Evolutionary conservation across 2,797 vertebrate genomes (phyloP).

Genomic region (Gorsachius magnificus): DNA sequence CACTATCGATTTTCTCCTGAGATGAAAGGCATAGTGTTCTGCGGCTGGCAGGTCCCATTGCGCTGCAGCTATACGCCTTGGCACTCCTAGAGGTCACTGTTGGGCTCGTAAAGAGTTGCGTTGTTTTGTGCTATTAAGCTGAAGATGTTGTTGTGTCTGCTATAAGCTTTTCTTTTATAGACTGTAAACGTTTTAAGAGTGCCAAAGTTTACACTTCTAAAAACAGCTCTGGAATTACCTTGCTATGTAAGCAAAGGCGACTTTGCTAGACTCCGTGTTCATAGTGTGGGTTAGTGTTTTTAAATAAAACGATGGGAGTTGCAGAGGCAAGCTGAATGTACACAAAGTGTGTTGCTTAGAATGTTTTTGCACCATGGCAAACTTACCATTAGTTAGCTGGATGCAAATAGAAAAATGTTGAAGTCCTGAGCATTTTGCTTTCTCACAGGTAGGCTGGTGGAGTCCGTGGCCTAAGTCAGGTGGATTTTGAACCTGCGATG

Average conservation of each 20-base stretch:
- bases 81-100: conserved; percentile 16
- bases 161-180: neutral
- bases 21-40: neutral
- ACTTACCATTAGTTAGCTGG: neutral
- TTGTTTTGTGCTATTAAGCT: neutral
- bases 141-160: neutral
- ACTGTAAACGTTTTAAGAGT: neutral
- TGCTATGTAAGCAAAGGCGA: neutral
- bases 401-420: neutral
- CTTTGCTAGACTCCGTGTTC: neutral
- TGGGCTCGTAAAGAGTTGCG: neutral
- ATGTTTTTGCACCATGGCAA: neutral
- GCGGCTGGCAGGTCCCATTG: neutral
- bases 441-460: neutral
- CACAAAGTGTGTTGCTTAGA: neutral
- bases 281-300: neutral
- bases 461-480: neutral
- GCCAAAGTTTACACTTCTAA: neutral
- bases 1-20: neutral
- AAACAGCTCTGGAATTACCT: neutral
- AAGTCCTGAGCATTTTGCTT: neutral
- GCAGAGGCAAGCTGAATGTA: neutral
- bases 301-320: neutral
- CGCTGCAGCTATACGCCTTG: neutral
- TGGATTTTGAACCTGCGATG: neutral